Conservation (phyloP, 1,140 invertebrate genomes). For the Zaprionus tsacasi region DNA sequence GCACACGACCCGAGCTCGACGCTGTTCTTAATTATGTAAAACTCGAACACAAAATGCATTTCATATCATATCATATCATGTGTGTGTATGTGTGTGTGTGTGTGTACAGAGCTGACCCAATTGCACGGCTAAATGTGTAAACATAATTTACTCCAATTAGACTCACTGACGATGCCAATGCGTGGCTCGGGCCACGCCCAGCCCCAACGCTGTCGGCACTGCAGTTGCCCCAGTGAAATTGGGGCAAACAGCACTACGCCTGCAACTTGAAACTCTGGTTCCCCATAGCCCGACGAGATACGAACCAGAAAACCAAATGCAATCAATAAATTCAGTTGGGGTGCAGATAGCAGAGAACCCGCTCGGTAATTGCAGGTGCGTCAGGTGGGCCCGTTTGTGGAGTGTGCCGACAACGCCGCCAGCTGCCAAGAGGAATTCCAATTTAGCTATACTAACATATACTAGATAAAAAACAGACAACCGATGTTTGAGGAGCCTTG, state of each 20-base stretch:
- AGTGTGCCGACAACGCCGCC: conserved; percentile 2
- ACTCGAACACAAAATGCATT: conserved; percentile 57
- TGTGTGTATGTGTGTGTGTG: background rate
- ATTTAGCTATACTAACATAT: no score
- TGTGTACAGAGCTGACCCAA: conserved; percentile 57
- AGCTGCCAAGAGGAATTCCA: conserved; percentile 2
- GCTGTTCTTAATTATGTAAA: conserved; percentile 68
- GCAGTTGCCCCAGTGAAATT: conserved; percentile 41
- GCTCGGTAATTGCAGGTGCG: conserved; percentile 30
- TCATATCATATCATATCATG: conserved; percentile 56
- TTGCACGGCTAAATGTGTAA: conserved; percentile 77
- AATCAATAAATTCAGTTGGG: conserved; percentile 66
- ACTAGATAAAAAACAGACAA: conserved; percentile 27
- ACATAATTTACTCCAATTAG: conserved; percentile 80
- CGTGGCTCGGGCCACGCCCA: conserved; percentile 29
- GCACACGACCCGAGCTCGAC: conserved; percentile 33
- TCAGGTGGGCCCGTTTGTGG: conserved; percentile 16
- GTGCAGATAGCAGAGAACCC: conserved; percentile 7
- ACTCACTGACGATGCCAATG: no score
- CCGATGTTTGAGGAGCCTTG: conserved; percentile 16
- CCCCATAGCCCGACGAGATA: background rate
- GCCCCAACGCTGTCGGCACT: background rate
- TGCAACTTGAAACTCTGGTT: conserved; percentile 35
- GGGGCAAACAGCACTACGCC: conserved; percentile 48
- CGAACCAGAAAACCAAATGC: conserved; percentile 51